Base-by-base conservation (phyloP, 2,113 vertebrate species). In the Dolichallabes microphthalmus region DNA sequence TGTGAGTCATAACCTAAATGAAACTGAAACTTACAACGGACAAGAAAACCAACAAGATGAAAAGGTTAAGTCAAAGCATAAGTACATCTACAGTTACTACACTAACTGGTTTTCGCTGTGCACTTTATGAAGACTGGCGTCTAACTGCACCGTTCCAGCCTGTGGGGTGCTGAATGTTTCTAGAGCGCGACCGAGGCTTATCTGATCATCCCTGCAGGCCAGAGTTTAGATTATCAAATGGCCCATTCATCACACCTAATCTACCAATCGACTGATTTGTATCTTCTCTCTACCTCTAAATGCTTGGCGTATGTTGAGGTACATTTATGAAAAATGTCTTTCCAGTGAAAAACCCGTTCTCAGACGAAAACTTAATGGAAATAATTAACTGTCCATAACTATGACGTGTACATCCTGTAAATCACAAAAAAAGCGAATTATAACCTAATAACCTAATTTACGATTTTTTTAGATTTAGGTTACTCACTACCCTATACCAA, bases 171-270 rank as follows among this genome's bases (percentile, higher is more conserved):
- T 15, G 45, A 85, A 63, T 30, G 30, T 82, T 87, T 75, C 60
- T 77, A 83, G 73, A 63, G 76, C 0, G 39, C 52, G 20, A 80
- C 15, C 17, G 25, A 69, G 64, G 30, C 64, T 87, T 87, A 86
- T 87, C 86, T 82, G 87, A 87, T 87, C 87, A 85, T 86, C 61
- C 84, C 83, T 69, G 73, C 66, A 82, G 77, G 32, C 81, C 63
- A 5, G 27, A 58, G 64, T 82, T 88, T 75, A 94, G 93, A 93
- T 93, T 93, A 93, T 93, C 92, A 92, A 90, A 90, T 86, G 82
- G 91, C 90, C 92, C 93, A 94, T 94, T 94, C 93, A 94, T 94
- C 92, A 93, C 90, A 89, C 88, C 92, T 93, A 93, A 94, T 94
- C 93, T 93, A 92, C 91, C 91, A 92, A 93, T 94, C 92, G 92